phyloP scores from a whole-genome alignment of 1,140 invertebrate genomes.

The Capitella teleta region DNA sequence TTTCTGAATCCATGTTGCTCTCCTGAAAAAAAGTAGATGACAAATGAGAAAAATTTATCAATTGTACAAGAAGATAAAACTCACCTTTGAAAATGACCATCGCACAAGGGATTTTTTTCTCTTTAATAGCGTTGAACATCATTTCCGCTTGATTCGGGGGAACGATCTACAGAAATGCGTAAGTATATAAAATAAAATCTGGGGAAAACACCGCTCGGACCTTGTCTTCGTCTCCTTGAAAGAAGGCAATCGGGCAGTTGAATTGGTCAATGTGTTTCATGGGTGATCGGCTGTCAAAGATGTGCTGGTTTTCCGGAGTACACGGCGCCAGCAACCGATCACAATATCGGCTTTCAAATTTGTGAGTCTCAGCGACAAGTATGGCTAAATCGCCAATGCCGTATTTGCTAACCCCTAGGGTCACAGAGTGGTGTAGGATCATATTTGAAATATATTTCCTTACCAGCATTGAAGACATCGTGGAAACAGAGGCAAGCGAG shows the following conservation, averaged over 20 bases:
- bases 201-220: too few species aligned
- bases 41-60: background rate
- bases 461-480: conserved; percentile 34
- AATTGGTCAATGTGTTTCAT: conserved; percentile 33
- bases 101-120: conserved; percentile 27
- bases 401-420: conserved; percentile 33
- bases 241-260: conserved; percentile 32
- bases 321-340: conserved; percentile 33
- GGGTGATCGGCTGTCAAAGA: conserved; percentile 33
- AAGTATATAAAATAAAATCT: background rate
- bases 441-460: background rate
- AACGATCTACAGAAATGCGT: conserved; percentile 23
- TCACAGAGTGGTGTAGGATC: background rate
- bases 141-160: conserved; percentile 35
- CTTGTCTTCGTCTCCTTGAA: conserved; percentile 42
- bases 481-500: conserved; percentile 32
- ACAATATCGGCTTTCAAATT: conserved; percentile 43
- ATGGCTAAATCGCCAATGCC: conserved; percentile 33
- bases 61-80: background rate
- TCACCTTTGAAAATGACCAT: conserved; percentile 36
- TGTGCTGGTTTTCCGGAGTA: conserved; percentile 18
- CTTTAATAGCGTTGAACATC: conserved; percentile 33
- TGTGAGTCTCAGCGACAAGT: conserved; percentile 36
- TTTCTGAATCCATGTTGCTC: conserved; percentile 40
- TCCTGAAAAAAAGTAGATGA: conserved; percentile 15